These are phyloP conservation scores for Tiliqua scincoides DNA, from an alignment of 2,113 vertebrate species.

Conservation along the genomic window DNA sequence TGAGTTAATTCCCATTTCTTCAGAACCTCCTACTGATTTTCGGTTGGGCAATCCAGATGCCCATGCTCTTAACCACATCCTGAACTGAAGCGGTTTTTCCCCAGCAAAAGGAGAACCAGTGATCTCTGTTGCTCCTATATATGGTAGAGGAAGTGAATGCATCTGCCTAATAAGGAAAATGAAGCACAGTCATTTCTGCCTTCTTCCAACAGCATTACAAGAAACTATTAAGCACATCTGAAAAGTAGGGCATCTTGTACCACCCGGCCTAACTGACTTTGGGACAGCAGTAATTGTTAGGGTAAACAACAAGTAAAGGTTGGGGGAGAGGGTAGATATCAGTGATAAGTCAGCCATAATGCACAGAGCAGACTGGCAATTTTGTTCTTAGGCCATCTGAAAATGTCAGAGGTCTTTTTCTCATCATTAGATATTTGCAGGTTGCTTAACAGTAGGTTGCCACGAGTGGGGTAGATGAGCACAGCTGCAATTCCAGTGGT, in stretches of 20 bases:
- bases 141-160: background rate
- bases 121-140: background rate
- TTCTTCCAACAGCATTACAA: background rate
- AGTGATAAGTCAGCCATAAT: background rate
- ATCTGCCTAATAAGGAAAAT: fast-evolving
- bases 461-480: background rate
- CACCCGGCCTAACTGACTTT: too few relatives aligned
- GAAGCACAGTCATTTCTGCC: background rate
- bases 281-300: background rate
- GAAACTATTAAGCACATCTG: background rate
- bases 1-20: background rate
- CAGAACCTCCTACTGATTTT: background rate
- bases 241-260: background rate
- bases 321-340: background rate
- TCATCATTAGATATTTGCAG: background rate
- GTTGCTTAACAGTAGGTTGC: background rate
- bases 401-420: background rate
- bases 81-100: fast-evolving
- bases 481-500: background rate
- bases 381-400: background rate
- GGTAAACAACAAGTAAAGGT: too few relatives aligned
- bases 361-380: background rate
- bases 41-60: background rate
- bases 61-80: fast-evolving
- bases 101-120: conserved; percentile 4